A percentile compares a stretch with the other conserved stretches of the same genome.
Evolutionary conservation across 1,140 invertebrate species (phyloP).

Genomic region (Solen grandis): DNA sequence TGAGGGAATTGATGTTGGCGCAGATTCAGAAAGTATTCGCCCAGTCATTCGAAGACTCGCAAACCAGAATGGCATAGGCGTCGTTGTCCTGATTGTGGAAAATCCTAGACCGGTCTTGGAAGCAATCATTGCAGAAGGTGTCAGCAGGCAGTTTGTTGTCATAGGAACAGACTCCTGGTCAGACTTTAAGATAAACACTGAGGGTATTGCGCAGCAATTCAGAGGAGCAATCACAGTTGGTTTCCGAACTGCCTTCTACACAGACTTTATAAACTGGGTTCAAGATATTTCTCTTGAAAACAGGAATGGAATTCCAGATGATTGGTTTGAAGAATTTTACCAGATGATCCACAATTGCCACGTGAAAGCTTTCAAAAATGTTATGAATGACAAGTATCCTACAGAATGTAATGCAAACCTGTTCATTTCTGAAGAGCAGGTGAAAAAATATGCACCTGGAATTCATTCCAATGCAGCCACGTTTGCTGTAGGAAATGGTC

Average conservation of each 20-base stretch:
- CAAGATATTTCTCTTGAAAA: slow-evolving; percentile 69
- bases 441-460: background rate
- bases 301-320: slow-evolving; percentile 75
- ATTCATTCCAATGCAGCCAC: slow-evolving; percentile 77
- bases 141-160: slow-evolving; percentile 64
- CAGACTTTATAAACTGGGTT: slow-evolving; percentile 73
- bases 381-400: background rate
- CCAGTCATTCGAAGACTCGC: slow-evolving; percentile 53
- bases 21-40: slow-evolving; percentile 43
- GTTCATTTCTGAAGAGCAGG: slow-evolving; percentile 26
- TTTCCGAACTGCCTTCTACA: slow-evolving; percentile 82
- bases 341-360: slow-evolving; percentile 79
- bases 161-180: slow-evolving; percentile 79
- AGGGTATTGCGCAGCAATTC: slow-evolving; percentile 86
- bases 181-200: slow-evolving; percentile 85
- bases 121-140: slow-evolving; percentile 60
- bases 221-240: slow-evolving; percentile 89
- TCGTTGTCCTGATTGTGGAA: slow-evolving; percentile 66
- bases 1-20: slow-evolving; percentile 11
- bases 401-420: slow-evolving; percentile 36
- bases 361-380: slow-evolving; percentile 40
- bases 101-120: slow-evolving; percentile 62
- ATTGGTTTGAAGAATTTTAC: slow-evolving; percentile 82
- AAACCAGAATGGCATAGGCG: slow-evolving; percentile 58
- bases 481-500: slow-evolving; percentile 73